Conservation (phyloP, 2,113 vertebrate species). For the Pagrus major region DNA sequence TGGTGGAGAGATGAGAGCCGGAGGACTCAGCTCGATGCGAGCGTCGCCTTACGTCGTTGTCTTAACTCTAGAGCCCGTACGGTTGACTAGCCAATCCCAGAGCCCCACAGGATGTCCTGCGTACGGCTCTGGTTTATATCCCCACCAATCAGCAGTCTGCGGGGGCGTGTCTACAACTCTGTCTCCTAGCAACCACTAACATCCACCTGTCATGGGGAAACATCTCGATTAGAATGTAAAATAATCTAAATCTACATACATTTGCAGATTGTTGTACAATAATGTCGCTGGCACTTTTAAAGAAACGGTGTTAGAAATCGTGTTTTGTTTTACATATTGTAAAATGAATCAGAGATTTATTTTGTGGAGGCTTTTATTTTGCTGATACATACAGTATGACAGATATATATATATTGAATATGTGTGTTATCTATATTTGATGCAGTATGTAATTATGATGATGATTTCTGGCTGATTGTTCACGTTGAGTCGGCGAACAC, state of each 20-base stretch:
- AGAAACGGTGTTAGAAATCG: conserved; percentile 36
- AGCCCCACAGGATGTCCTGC: conserved; percentile 19
- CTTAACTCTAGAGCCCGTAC: conserved; percentile 70
- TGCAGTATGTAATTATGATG: conserved; percentile 74
- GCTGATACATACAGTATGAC: conserved; percentile 70
- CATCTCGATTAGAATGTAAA: conserved; percentile 71
- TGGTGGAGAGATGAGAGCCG: conserved; percentile 14
- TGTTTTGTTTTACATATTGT: conserved; percentile 81
- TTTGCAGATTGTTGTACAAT: conserved; percentile 82
- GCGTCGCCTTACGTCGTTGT: conserved; percentile 82
- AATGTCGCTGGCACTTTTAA: conserved; percentile 78
- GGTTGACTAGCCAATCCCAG: conserved; percentile 61
- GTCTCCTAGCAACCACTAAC: conserved; percentile 56
- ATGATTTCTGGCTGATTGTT: conserved; percentile 59
- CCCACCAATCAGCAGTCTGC: conserved; percentile 52
- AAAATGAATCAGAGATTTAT: conserved; percentile 85
- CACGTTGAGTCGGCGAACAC: conserved; percentile 22
- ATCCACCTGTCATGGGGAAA: conserved; percentile 11
- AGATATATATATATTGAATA: conserved; percentile 73
- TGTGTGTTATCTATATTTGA: conserved; percentile 80
- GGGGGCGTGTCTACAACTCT: conserved; percentile 76
- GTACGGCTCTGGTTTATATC: background rate
- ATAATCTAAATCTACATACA: conserved; percentile 58
- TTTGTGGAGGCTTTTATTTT: conserved; percentile 85
- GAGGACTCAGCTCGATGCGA: conserved; percentile 55